Conservation (phyloP, 37 sponge, comb jelly and placozoan species). For the Crambe crambe region DNA sequence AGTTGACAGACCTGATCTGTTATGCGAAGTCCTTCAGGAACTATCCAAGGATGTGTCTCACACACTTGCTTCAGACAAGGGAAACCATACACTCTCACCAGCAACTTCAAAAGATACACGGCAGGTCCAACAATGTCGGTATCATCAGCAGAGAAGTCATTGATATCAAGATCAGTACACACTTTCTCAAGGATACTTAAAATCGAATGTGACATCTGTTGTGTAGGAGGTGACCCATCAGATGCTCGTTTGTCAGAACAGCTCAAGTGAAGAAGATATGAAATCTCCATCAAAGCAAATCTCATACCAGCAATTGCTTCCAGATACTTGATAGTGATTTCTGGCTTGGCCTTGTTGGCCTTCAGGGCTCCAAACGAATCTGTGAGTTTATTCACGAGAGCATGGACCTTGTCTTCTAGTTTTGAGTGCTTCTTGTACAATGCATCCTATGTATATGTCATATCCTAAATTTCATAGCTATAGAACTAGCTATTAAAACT, state of each 20-base stretch:
- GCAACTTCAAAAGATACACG: constrained; percentile 59
- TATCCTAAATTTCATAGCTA: background rate
- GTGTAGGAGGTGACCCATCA: background rate
- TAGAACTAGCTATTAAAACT: background rate
- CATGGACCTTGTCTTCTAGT: constrained; percentile 2
- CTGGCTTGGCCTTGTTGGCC: background rate
- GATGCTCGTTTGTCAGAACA: background rate
- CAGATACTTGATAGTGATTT: constrained; percentile 18
- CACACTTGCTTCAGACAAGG: constrained; percentile 32
- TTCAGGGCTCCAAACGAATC: background rate
- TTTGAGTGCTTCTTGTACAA: constrained; percentile 34
- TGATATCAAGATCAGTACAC: constrained; percentile 17
- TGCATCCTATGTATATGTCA: constrained; percentile 56
- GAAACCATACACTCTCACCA: constrained; percentile 64
- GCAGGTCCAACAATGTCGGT: constrained; percentile 22
- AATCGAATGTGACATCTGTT: background rate
- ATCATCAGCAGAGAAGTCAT: constrained; percentile 11
- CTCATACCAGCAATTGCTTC: constrained; percentile 62
- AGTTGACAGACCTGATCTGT: constrained; percentile 32
- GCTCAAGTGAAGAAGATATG: constrained; percentile 21
- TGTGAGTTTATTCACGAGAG: background rate
- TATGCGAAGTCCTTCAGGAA: constrained; percentile 31
- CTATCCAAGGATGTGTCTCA: constrained; percentile 35
- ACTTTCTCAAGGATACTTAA: constrained; percentile 6
- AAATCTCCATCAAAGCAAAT: constrained; percentile 37